These are phyloP conservation scores for Caenorhabditis sp. DNA, from an alignment of 2,888 invertebrate genomes.

Conservation along the genomic window DNA sequence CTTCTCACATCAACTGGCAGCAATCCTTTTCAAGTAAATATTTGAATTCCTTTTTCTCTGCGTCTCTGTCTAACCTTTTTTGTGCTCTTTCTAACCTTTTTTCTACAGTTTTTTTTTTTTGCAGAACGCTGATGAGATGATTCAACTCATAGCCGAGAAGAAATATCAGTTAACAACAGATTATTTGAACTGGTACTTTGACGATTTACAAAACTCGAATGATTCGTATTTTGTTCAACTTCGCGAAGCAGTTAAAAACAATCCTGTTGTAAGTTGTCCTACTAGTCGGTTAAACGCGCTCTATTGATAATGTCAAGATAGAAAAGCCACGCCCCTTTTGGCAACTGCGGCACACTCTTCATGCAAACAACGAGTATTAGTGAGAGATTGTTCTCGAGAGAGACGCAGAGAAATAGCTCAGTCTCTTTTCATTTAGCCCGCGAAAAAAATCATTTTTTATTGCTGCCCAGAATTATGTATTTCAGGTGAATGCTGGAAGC, in stretches of 20 bases:
- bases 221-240: conserved; percentile 44
- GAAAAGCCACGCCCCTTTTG: too few species aligned
- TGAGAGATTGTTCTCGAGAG: too few species aligned
- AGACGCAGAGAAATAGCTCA: too few species aligned
- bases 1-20: conserved; percentile 41
- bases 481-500: conserved; percentile 37
- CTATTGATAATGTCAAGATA: neutral
- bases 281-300: too few species aligned
- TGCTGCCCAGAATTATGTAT: neutral
- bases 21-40: conserved; percentile 46
- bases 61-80: too few species aligned
- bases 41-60: neutral
- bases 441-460: too few species aligned
- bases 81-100: too few species aligned
- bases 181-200: conserved; percentile 55
- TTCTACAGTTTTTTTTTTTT: neutral
- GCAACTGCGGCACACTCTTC: too few species aligned
- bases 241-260: conserved; percentile 41
- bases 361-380: too few species aligned
- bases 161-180: conserved; percentile 52
- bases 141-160: conserved; percentile 40
- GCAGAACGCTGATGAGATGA: conserved; percentile 44
- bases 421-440: too few species aligned
- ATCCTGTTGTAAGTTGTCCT: conserved; percentile 51
- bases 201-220: conserved; percentile 43